Percentiles rank a stretch among this genome's conserved stretches.
These are phyloP conservation scores for Pycnomerus fuliginosus DNA, from an alignment of 2,888 invertebrate genomes.

Conservation along the genomic window DNA sequence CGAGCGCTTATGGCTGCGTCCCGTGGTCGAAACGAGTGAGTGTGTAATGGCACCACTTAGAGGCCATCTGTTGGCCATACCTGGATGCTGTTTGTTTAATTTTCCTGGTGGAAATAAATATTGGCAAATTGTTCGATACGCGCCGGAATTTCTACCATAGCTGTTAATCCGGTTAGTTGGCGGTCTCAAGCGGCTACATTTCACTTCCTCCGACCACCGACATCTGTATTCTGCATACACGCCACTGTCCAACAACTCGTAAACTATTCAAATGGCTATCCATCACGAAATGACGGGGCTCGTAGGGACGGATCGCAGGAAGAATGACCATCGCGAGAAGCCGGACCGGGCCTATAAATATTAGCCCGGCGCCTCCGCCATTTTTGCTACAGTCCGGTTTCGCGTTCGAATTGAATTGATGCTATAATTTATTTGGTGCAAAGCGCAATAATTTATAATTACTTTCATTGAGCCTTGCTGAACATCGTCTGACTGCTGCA, in stretches of 20 bases:
- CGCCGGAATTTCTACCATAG: conserved; percentile 14
- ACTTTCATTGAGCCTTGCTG: too few relatives aligned
- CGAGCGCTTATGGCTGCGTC: conserved; percentile 15
- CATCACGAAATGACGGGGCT: conserved; percentile 27
- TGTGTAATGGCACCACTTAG: conserved; percentile 24
- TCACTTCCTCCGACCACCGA: conserved; percentile 23
- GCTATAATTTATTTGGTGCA: too few relatives aligned
- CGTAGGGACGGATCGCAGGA: conserved; percentile 4
- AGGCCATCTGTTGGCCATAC: conserved; percentile 31
- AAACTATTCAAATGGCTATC: conserved; percentile 36
- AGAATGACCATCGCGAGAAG: too few relatives aligned
- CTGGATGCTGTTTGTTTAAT: too few relatives aligned
- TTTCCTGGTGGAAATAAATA: conserved; percentile 16
- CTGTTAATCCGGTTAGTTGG: conserved; percentile 21
- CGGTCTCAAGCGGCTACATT: conserved; percentile 21
- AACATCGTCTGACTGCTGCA: too few relatives aligned
- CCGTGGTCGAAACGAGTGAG: conserved; percentile 17
- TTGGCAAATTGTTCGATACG: conserved; percentile 6
- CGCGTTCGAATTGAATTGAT: too few relatives aligned
- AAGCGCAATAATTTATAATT: too few relatives aligned
- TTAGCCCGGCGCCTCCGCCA: too few relatives aligned
- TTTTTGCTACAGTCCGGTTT: too few relatives aligned
- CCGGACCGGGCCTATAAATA: too few relatives aligned
- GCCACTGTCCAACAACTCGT: conserved; percentile 31
- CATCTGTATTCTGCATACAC: conserved; percentile 30